Percentiles rank a stretch among this genome's conserved stretches.
These are phyloP conservation scores for Chondrosia reniformis DNA, from an alignment of 37 sponge, comb jelly and placozoan genomes.

Conservation along the genomic window DNA sequence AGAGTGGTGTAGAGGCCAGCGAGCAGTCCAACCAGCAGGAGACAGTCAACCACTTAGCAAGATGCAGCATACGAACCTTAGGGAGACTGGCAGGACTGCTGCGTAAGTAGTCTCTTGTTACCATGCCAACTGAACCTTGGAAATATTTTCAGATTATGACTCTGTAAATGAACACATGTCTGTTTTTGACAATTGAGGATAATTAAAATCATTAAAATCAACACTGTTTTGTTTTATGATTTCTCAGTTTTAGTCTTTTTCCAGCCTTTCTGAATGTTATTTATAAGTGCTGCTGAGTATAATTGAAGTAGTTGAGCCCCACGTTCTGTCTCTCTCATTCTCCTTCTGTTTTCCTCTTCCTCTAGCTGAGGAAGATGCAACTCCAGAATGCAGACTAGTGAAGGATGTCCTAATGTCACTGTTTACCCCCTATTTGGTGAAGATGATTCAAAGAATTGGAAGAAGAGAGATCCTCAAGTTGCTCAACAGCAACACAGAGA, in stretches of 20 bases:
- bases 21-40: slow-evolving; percentile 92
- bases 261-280: too few relatives aligned
- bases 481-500: slow-evolving; percentile 94
- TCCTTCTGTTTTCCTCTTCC: not conserved
- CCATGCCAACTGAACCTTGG: too few relatives aligned
- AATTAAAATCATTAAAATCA: too few relatives aligned
- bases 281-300: too few relatives aligned
- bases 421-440: slow-evolving; percentile 81
- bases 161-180: too few relatives aligned
- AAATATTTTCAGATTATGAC: too few relatives aligned
- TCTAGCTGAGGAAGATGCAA: slow-evolving; percentile 42
- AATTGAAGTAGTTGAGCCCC: too few relatives aligned
- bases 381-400: slow-evolving; percentile 75
- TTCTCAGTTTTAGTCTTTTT: too few relatives aligned
- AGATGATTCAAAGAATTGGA: slow-evolving; percentile 45
- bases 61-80: slow-evolving; percentile 66
- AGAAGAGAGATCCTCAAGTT: slow-evolving; percentile 86
- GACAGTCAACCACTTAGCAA: slow-evolving; percentile 87
- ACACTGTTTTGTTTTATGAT: too few relatives aligned
- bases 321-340: not conserved
- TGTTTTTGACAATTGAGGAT: too few relatives aligned
- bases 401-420: slow-evolving; percentile 51
- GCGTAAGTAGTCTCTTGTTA: slow-evolving; percentile 45
- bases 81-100: slow-evolving; percentile 76
- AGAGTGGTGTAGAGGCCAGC: slow-evolving; percentile 90